Evolutionary conservation across 2,797 vertebrate genomes (phyloP), one percentile per base, ranked within the genome.

Genomic region (Gila robusta): DNA sequence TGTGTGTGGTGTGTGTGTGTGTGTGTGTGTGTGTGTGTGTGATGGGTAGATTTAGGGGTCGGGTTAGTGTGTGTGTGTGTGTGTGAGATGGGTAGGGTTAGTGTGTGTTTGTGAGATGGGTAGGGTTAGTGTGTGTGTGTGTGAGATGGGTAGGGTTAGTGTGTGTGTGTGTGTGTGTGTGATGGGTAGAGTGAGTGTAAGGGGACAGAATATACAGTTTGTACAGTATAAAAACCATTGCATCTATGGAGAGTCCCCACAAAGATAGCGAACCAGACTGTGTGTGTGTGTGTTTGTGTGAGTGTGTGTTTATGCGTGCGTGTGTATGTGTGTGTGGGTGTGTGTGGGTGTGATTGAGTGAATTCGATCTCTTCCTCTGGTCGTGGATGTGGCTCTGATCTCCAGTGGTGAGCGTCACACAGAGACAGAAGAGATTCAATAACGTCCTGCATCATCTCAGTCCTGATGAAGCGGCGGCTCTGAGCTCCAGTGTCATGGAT

Each of bases 341-440:
- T 26, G 26, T 59, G 64, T 82, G 70, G 49, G 70, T 19, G 73
- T 26, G 82, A 87, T 87, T 74, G 86, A 87, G 70, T 59, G 47
- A 16, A 32, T 88, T 88, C 80, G 84, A 89, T 83, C 84, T 81
- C 79, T 74, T 89, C 84, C 84, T 90, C 74, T 52, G 82, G 28
- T 70, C 37, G 5, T n/a, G 62, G 41, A 76, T 71, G 39, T 21
- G 71, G 47, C 73, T 3, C 73, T 83, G 83, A 67, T 81, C 64
- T 85, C 73, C 73, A 83, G 88, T 69, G 76, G 67, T 82, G 41
- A 71, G 64, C 10, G 49, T 26, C 21, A 72, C 11, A 67, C 28
- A 66, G 28, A 66, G 28, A 28, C 64, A 32, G 21, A 54, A 2
- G 64, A 66, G 41, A 47, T 32, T 62, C 79, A 52, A 17, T 67